These are phyloP conservation scores for Macrosoma leucophasiata DNA, from an alignment of 2,888 invertebrate genomes.

Conservation along the genomic window DNA sequence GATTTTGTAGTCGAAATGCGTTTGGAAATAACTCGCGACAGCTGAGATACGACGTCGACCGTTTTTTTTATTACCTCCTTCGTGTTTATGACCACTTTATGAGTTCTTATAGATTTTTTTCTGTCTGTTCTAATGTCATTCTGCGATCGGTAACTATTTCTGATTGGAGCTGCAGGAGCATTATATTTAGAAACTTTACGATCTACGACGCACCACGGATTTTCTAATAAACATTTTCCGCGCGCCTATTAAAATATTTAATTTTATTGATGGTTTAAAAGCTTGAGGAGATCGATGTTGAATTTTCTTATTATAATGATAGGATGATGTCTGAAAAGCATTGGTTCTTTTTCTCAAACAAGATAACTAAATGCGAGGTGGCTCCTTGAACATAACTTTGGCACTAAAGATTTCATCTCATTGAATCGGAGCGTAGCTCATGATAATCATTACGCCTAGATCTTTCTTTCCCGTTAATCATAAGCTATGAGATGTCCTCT, in stretches of 20 bases:
- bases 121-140: conserved; percentile 62
- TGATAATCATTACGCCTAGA: too few species aligned
- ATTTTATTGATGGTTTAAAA: conserved; percentile 29
- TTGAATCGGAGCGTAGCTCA: too few species aligned
- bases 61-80: conserved; percentile 70
- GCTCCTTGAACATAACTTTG: too few species aligned
- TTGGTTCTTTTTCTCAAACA: too few species aligned
- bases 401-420: too few species aligned
- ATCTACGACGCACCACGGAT: conserved; percentile 30
- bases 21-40: conserved; percentile 73
- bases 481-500: too few species aligned
- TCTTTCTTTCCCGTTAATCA: too few species aligned
- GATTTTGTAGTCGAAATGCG: conserved; percentile 60
- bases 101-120: conserved; percentile 69
- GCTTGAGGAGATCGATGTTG: too few species aligned
- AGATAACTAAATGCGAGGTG: too few species aligned
- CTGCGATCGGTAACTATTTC: conserved; percentile 61
- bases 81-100: conserved; percentile 74
- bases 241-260: conserved; percentile 35
- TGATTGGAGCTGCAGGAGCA: conserved; percentile 42
- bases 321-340: too few species aligned
- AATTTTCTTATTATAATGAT: too few species aligned
- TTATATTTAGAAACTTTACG: conserved; percentile 40
- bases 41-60: conserved; percentile 68
- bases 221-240: conserved; percentile 23